Evolutionary conservation across 2,797 vertebrate genomes (phyloP).

Genomic region (Neomorphus geoffroyi): DNA sequence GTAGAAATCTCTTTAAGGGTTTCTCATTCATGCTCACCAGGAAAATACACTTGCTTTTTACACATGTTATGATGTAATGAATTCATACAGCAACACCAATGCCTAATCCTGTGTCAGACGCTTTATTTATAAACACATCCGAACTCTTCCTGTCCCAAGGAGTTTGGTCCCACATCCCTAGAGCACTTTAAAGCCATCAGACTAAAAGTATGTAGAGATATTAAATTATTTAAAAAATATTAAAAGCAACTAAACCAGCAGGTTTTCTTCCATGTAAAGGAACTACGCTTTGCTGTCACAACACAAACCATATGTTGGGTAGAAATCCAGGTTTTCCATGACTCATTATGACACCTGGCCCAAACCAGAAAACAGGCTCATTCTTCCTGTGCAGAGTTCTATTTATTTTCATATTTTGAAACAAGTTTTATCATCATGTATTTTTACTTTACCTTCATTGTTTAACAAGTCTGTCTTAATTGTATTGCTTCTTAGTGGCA

Average conservation of each 20-base stretch:
- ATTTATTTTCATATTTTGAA: not conserved
- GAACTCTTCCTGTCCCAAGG: not conserved
- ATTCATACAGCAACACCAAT: not conserved
- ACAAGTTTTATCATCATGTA: not conserved
- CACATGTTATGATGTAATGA: no score
- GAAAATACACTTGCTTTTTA: not conserved
- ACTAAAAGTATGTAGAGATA: not conserved
- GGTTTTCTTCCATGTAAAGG: not conserved
- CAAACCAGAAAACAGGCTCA: not conserved
- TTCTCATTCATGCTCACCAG: not conserved
- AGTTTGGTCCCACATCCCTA: not conserved
- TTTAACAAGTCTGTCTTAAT: not conserved
- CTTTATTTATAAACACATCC: not conserved
- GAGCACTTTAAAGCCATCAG: not conserved
- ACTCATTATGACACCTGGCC: not conserved
- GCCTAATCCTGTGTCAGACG: not conserved
- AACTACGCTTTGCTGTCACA: not conserved
- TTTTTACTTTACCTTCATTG: not conserved
- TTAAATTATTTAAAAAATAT: not conserved
- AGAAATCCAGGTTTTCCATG: not conserved
- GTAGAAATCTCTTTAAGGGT: not conserved
- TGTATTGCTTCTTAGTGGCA: not conserved
- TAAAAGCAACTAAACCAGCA: not conserved
- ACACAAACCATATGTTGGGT: not conserved
- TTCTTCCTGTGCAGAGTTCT: not conserved